These are phyloP conservation scores for Orientallactaga bullata DNA, from an alignment of 2,113 vertebrate species.

Conservation along the genomic window DNA sequence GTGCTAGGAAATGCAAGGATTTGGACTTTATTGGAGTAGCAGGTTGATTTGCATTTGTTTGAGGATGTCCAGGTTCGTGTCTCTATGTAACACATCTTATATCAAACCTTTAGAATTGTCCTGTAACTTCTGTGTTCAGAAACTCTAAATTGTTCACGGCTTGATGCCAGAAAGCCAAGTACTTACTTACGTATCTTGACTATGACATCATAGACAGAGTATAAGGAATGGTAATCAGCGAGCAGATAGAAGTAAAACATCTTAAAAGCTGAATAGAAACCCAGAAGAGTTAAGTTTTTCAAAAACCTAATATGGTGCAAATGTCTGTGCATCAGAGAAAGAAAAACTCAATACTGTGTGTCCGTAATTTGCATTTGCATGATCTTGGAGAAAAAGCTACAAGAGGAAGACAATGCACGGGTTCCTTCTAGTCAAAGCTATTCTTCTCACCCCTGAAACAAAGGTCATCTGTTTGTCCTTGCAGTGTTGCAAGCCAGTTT, in stretches of 20 bases:
- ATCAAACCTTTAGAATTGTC: neutral
- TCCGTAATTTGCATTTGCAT: slow-evolving; percentile 44
- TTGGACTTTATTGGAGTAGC: neutral
- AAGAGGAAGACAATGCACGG: slow-evolving; percentile 54
- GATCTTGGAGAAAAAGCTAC: slow-evolving; percentile 54
- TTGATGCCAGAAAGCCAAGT: slow-evolving; percentile 54
- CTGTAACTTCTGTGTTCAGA: slow-evolving; percentile 60
- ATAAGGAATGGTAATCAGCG: slow-evolving; percentile 74
- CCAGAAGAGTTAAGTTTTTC: slow-evolving; percentile 69
- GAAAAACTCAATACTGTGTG: slow-evolving; percentile 36
- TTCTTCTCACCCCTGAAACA: slow-evolving; percentile 48
- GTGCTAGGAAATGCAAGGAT: neutral
- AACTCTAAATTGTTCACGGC: slow-evolving; percentile 14
- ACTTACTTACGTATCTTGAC: slow-evolving; percentile 67
- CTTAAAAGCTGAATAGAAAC: slow-evolving; percentile 49
- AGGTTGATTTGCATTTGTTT: neutral
- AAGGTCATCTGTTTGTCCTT: slow-evolving; percentile 54
- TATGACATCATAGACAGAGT: slow-evolving; percentile 66
- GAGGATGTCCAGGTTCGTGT: neutral
- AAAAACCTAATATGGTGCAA: slow-evolving; percentile 52
- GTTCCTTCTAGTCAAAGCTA: slow-evolving; percentile 53
- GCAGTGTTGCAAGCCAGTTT: slow-evolving; percentile 17
- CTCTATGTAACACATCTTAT: neutral
- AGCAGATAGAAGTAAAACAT: slow-evolving; percentile 78
- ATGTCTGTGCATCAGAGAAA: slow-evolving; percentile 58